Base-by-base conservation (phyloP, 2,888 invertebrate species). In the Falcaria lacertinaria region DNA sequence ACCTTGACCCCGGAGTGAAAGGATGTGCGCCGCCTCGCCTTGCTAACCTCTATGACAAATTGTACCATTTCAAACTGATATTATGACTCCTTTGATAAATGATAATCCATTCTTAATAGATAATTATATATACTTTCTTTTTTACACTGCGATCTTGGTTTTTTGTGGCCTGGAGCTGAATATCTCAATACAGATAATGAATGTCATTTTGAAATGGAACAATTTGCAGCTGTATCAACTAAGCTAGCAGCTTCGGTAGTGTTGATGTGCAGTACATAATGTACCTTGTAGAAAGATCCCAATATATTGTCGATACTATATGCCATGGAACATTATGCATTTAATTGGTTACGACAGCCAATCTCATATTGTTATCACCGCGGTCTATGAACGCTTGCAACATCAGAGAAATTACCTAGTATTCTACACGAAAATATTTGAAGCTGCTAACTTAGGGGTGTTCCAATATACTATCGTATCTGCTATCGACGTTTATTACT, bases 1-100 rank as follows among this genome's bases (percentile, higher is more conserved):
- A 33, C 54, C 53, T 62, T 64, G 59, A 59, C 57, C 57, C 48
- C 45, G 41, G 47, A 48, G 69, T 68, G 69, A 70, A 54, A 70
- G 60, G 67, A 54, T 45, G 52, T 57, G 49, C 54, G 44, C 42
- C 54, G 48, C 51, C 44, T 38, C 37, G 34, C 33, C 42, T 42
- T 42, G 39, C 46, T 48, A 52, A 60, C 44, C 54, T 39, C 63
- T 63, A 28, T 69, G 55, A 58, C 58, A 47, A 46, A 54, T 48
- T 47, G 48, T 52, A 58, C 64, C 58, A 57, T 59, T 60, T 58
- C 45, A 40, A 36, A 37, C 28, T 22, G 3, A 6, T 22, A 5
- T 22, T 22, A 22, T 3, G 22, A 22, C 5, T 7, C 2, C 11
- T 28, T 28, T 28, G 11, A 28, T 28, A 11, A 22, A 22, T 22